Conservation (phyloP, 1,140 invertebrate species). For the Telenomus remus region DNA sequence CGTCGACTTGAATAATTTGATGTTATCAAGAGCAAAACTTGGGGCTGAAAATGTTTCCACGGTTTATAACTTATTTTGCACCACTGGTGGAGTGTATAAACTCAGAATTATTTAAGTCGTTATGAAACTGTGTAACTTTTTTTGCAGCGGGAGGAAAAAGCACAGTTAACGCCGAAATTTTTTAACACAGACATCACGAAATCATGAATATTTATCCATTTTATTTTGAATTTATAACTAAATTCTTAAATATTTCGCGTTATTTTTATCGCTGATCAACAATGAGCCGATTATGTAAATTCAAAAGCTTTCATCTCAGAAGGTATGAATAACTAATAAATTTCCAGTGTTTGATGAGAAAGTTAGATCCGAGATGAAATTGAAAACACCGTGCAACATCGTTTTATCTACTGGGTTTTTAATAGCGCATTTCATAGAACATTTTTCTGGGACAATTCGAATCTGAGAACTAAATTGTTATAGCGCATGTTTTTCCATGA, state of each 20-base stretch:
- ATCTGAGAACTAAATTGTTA: no score
- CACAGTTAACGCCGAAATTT: background rate
- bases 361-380: no score
- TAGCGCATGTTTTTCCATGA: no score
- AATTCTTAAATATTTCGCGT: constrained; percentile 4
- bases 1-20: background rate
- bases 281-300: constrained; percentile 8
- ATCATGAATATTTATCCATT: constrained; percentile 12
- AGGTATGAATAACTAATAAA: constrained; percentile 4
- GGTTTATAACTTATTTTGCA: constrained; percentile 3
- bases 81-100: constrained; percentile 8
- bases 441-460: no score
- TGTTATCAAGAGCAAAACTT: background rate
- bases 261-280: constrained; percentile 21
- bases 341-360: no score
- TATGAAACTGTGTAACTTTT: constrained; percentile 10
- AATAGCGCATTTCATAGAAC: no score
- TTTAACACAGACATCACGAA: background rate
- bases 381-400: no score
- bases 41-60: background rate
- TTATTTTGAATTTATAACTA: constrained; percentile 11
- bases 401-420: no score
- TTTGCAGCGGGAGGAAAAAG: background rate
- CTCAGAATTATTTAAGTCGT: constrained; percentile 12
- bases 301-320: constrained; percentile 6